Evolutionary conservation across 1,140 invertebrate species (phyloP).

Genomic region (Temnothorax nylanderi): DNA sequence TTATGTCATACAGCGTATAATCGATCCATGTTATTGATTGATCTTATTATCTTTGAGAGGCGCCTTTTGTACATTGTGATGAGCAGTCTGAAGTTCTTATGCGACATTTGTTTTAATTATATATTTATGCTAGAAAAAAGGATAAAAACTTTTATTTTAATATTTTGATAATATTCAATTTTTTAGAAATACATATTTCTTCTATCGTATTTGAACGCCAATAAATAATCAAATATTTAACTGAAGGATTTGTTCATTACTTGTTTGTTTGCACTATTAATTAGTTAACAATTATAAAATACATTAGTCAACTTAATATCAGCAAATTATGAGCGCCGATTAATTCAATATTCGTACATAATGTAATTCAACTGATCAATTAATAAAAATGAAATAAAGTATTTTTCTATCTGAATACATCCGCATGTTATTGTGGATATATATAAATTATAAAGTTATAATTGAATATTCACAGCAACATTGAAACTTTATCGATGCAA

Average conservation of each 20-base stretch:
- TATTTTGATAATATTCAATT: neutral
- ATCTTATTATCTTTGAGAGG: neutral
- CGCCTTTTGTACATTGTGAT: neutral
- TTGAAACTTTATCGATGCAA: neutral
- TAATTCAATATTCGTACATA: neutral
- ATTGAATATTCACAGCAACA: neutral
- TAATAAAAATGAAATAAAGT: neutral
- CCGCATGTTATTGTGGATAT: neutral
- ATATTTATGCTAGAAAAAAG: neutral
- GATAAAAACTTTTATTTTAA: neutral
- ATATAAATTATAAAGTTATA: neutral
- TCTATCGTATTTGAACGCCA: neutral
- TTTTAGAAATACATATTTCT: neutral
- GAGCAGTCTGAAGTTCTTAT: neutral
- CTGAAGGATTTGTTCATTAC: neutral
- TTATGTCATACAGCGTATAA: neutral
- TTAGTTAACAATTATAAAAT: neutral
- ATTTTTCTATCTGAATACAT: neutral
- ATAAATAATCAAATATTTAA: neutral
- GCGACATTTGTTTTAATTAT: neutral
- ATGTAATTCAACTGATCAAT: too few relatives aligned
- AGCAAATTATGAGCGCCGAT: neutral
- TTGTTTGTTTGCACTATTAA: neutral
- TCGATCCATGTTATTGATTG: conserved; percentile 1
- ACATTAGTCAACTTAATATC: neutral